Evolutionary conservation across 2,113 vertebrate species (phyloP).

Genomic region (Saiga tatarica): DNA sequence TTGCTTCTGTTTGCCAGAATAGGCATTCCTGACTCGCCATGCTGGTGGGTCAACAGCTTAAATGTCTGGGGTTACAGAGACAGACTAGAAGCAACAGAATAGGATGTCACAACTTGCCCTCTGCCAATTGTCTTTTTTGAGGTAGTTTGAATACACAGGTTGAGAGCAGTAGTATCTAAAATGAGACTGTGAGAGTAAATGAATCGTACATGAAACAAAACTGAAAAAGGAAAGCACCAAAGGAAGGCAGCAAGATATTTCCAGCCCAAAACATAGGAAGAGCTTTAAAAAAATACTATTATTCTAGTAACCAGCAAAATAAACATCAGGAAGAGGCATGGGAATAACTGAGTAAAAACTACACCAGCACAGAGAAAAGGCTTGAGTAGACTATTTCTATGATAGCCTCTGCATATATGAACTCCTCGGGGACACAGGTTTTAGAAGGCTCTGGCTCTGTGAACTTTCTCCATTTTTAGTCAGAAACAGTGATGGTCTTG

Average conservation of each 20-base stretch:
- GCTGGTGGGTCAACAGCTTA: background rate
- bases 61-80: background rate
- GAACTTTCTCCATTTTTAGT: background rate
- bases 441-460: background rate
- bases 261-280: background rate
- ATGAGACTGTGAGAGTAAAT: background rate
- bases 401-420: background rate
- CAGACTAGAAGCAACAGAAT: background rate
- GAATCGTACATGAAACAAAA: background rate
- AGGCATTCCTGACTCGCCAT: background rate
- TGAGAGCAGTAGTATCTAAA: background rate
- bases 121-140: background rate
- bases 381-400: background rate
- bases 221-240: background rate
- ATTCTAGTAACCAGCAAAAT: background rate
- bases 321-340: background rate
- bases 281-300: background rate
- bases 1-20: background rate
- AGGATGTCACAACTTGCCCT: background rate
- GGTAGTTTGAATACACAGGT: background rate
- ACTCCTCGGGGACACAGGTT: background rate
- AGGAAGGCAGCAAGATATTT: background rate
- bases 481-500: background rate
- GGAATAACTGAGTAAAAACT: background rate
- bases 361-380: background rate